phyloP scores from a whole-genome alignment of 1,140 invertebrate genomes.

The Bathynomus jamesi region DNA sequence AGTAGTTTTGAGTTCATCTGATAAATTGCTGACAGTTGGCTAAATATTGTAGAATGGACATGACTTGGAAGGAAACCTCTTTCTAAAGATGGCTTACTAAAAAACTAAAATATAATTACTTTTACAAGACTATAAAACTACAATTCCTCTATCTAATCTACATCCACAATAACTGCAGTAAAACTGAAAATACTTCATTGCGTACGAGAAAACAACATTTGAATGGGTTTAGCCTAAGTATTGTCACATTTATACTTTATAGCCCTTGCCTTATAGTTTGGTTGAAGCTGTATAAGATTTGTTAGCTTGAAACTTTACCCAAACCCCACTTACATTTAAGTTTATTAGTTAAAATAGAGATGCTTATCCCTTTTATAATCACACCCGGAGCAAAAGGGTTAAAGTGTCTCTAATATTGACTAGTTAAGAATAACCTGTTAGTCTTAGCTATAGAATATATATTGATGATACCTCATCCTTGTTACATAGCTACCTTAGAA shows the following conservation, averaged over 20 bases:
- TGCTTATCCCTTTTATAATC: too few relatives aligned
- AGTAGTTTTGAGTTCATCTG: neutral
- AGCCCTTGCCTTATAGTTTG: neutral
- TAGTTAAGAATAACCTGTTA: too few relatives aligned
- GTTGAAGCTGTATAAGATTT: neutral
- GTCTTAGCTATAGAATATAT: too few relatives aligned
- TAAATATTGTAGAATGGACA: neutral
- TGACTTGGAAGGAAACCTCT: neutral
- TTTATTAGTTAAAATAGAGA: neutral
- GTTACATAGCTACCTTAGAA: too few relatives aligned
- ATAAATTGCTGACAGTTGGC: neutral
- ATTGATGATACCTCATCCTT: too few relatives aligned
- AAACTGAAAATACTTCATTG: neutral
- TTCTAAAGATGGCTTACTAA: neutral
- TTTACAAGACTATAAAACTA: too few relatives aligned
- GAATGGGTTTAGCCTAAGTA: neutral
- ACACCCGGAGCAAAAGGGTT: too few relatives aligned
- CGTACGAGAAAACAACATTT: neutral
- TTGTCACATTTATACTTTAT: neutral
- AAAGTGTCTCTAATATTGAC: too few relatives aligned
- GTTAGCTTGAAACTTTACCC: neutral
- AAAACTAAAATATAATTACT: neutral
- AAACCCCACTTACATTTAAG: neutral
- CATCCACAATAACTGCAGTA: neutral
- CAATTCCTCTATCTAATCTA: too few relatives aligned